Evolutionary conservation across 2,797 vertebrate genomes (phyloP).

Genomic region (Cichlasoma orientale): DNA sequence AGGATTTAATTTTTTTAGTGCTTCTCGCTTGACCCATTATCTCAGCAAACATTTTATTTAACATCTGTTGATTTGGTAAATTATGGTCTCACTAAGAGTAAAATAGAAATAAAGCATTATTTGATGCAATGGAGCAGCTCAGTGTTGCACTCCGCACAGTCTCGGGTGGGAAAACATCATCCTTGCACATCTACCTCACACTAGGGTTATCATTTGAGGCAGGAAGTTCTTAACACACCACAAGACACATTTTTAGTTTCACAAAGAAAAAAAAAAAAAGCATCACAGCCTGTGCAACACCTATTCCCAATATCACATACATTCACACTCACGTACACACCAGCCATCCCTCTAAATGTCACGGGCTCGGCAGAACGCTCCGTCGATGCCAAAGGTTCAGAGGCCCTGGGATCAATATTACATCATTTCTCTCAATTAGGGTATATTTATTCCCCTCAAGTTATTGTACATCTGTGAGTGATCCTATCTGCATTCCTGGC

Average conservation of each 20-base stretch:
- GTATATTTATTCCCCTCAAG: slow-evolving; percentile 76
- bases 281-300: slow-evolving; percentile 23
- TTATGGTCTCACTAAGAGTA: neutral
- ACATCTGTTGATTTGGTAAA: neutral
- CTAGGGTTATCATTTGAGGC: slow-evolving; percentile 1
- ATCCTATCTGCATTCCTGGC: slow-evolving; percentile 74
- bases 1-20: neutral
- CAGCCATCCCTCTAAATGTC: slow-evolving; percentile 75
- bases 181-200: neutral
- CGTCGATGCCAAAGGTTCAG: slow-evolving; percentile 63
- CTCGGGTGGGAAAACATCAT: neutral
- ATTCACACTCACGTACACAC: slow-evolving; percentile 19
- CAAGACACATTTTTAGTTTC: slow-evolving; percentile 37
- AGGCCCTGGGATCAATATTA: slow-evolving; percentile 71
- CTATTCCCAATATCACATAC: slow-evolving; percentile 19
- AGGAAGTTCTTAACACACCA: slow-evolving; percentile 6
- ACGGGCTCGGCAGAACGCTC: slow-evolving; percentile 56
- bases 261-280: slow-evolving; percentile 1
- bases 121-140: neutral
- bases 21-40: neutral
- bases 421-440: slow-evolving; percentile 78
- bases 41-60: neutral
- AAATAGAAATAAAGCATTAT: neutral
- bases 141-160: neutral
- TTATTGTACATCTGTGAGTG: slow-evolving; percentile 69